These are phyloP conservation scores for Chrysolina americana DNA, from an alignment of 2,888 invertebrate species.

Conservation along the genomic window DNA sequence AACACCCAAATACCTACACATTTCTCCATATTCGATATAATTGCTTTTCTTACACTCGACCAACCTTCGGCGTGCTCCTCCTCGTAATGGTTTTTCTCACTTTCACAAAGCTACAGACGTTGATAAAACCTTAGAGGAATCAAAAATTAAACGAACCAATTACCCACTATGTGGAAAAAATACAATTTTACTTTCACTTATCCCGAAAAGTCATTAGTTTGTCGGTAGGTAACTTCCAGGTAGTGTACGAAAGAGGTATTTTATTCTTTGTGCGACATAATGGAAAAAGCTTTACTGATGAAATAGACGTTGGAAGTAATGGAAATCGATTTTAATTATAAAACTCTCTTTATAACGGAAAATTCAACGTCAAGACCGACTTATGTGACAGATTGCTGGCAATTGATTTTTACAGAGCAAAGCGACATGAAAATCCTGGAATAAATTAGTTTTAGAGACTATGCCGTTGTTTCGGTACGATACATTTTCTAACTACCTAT, in stretches of 20 bases:
- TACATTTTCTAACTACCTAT: not conserved
- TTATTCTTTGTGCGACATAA: constrained; percentile 23
- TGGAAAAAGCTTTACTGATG: constrained; percentile 13
- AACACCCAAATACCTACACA: too few relatives aligned
- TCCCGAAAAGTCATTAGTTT: constrained; percentile 24
- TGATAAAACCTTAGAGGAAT: not conserved
- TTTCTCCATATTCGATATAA: too few relatives aligned
- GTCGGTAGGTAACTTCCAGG: constrained; percentile 13
- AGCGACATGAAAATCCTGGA: not conserved
- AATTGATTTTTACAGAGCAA: constrained; percentile 33
- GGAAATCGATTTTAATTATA: constrained; percentile 39
- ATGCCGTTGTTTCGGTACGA: not conserved
- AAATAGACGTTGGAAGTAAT: constrained; percentile 34
- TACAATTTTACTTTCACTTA: constrained; percentile 3
- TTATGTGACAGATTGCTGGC: constrained; percentile 32
- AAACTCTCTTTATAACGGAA: constrained; percentile 31
- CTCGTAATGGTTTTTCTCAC: not conserved
- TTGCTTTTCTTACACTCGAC: too few relatives aligned
- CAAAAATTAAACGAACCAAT: constrained; percentile 4
- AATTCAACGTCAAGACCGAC: constrained; percentile 23
- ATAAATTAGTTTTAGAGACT: not conserved
- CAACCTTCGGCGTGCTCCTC: too few relatives aligned
- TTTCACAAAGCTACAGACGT: not conserved
- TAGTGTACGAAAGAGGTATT: constrained; percentile 18
- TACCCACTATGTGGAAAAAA: not conserved